phyloP scores from a whole-genome alignment of 2,888 invertebrate species.

The Eurytoma californica region DNA sequence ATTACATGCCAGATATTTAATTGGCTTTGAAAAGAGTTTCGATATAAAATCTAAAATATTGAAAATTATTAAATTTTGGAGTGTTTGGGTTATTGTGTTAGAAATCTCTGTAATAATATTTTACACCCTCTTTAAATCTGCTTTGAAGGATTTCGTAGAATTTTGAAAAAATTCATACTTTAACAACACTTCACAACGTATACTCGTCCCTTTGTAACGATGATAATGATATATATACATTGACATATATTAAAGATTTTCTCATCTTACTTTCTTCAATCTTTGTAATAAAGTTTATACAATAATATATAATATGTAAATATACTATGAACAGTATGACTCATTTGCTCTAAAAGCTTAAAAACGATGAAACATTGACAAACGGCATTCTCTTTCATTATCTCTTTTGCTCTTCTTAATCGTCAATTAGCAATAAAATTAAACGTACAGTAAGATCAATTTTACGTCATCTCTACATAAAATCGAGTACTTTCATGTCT shows the following conservation, averaged over 20 bases:
- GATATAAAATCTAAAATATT: no score
- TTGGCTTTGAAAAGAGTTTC: no score
- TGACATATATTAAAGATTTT: conserved; percentile 39
- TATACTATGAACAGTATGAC: conserved; percentile 20
- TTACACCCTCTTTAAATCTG: no score
- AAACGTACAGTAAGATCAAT: neutral
- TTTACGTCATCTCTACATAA: conserved; percentile 19
- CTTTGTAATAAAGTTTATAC: conserved; percentile 30
- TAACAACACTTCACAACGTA: conserved; percentile 43
- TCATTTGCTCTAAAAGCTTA: conserved; percentile 33
- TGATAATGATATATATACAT: conserved; percentile 47
- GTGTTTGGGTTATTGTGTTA: no score
- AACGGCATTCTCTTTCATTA: conserved; percentile 22
- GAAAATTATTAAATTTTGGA: no score
- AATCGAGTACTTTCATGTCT: conserved; percentile 16
- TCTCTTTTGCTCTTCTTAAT: conserved; percentile 11
- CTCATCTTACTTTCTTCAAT: conserved; percentile 28
- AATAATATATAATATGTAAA: conserved; percentile 31
- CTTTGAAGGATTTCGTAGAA: conserved; percentile 22
- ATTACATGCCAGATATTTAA: neutral
- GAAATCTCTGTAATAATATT: no score
- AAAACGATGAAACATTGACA: conserved; percentile 26
- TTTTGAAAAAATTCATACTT: conserved; percentile 31
- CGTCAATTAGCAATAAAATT: conserved; percentile 20
- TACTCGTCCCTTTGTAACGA: conserved; percentile 11